Percentiles rank a stretch among this genome's conserved stretches.
phyloP scores from a whole-genome alignment of 1,140 invertebrate genomes.

The Drosophila obscura region DNA sequence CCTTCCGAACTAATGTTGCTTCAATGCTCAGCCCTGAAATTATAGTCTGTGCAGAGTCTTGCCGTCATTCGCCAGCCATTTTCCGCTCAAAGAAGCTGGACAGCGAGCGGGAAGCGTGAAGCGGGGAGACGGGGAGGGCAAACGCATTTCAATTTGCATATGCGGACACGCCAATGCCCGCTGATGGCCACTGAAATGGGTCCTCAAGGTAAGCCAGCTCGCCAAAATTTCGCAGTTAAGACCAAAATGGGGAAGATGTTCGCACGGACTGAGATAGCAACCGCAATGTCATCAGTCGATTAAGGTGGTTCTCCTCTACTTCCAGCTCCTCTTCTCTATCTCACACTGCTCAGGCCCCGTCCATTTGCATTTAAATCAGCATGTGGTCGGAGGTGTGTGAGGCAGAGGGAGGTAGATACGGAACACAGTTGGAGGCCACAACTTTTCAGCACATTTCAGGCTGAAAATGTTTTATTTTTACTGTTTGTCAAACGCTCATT shows the following conservation, averaged over 20 bases:
- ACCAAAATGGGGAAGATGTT: constrained; percentile 29
- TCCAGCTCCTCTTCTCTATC: neutral
- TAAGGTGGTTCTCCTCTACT: constrained; percentile 12
- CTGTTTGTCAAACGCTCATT: neutral
- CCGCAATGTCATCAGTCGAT: constrained; percentile 29
- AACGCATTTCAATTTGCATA: constrained; percentile 79
- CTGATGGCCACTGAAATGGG: constrained; percentile 45
- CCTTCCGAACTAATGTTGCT: too few relatives aligned
- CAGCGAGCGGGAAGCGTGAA: too few relatives aligned
- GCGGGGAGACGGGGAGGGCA: constrained; percentile 5
- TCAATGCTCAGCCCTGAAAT: too few relatives aligned
- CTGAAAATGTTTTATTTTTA: constrained; percentile 17
- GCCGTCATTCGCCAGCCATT: too few relatives aligned
- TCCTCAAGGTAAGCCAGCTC: constrained; percentile 21
- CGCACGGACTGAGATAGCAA: constrained; percentile 9
- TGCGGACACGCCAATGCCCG: constrained; percentile 26
- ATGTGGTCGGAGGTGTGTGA: constrained; percentile 1
- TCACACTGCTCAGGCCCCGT: constrained; percentile 12
- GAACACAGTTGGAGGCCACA: constrained; percentile 19
- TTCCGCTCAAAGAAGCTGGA: too few relatives aligned
- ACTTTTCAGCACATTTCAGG: constrained; percentile 4
- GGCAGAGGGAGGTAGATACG: neutral
- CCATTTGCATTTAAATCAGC: constrained; percentile 75
- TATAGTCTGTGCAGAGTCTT: too few relatives aligned
- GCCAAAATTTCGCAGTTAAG: constrained; percentile 35